These are phyloP conservation scores for Halcyon malimbica DNA, from an alignment of 2,113 vertebrate species.

Conservation along the genomic window DNA sequence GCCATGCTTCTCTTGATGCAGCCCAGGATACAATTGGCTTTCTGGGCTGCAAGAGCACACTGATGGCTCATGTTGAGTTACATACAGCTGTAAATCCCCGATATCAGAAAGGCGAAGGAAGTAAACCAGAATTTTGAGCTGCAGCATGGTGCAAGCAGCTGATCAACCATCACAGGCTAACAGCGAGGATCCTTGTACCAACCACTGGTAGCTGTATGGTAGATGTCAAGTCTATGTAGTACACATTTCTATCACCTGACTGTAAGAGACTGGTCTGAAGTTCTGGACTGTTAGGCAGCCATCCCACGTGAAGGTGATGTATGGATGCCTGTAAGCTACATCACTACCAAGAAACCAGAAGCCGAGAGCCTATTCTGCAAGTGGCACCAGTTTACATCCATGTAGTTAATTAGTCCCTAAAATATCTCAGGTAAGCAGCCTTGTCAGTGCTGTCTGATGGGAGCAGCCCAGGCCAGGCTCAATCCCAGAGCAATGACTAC, in stretches of 20 bases:
- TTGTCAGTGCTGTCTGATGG: accelerated
- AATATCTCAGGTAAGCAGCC: not conserved
- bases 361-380: not conserved
- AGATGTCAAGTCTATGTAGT: not conserved
- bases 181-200: not conserved
- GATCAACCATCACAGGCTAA: not conserved
- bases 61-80: too few species aligned
- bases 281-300: not conserved
- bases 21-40: too few species aligned
- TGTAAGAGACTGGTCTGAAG: not conserved
- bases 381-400: not conserved
- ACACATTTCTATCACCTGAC: not conserved
- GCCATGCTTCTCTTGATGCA: too few species aligned
- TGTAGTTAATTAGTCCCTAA: not conserved
- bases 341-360: not conserved
- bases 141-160: not conserved
- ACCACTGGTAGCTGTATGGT: not conserved
- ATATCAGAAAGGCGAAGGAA: not conserved
- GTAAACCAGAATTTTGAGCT: not conserved
- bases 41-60: too few species aligned
- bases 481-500: not conserved
- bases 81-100: not conserved
- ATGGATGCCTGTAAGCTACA: not conserved
- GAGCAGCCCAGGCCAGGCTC: not conserved
- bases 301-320: not conserved